Percentiles rank a stretch among this genome's conserved stretches.
phyloP scores from a whole-genome alignment of 2,113 vertebrate species.

The Eptesicus fuscus region DNA sequence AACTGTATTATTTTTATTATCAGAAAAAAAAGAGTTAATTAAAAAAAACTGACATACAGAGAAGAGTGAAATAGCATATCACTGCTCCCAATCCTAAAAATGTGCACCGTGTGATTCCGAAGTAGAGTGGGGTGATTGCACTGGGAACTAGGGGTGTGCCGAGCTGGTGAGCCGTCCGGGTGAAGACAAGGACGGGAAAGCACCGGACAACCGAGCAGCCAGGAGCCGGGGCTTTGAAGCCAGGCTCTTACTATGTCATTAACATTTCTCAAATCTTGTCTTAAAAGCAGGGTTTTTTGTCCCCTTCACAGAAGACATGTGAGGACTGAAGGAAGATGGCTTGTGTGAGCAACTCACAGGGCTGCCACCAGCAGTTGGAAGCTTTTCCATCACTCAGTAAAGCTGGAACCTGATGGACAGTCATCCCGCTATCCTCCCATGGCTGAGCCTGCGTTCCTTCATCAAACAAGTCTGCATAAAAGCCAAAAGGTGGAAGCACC shows the following conservation, averaged over 20 bases:
- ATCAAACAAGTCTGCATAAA: background rate
- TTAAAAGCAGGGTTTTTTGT: background rate
- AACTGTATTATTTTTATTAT: background rate
- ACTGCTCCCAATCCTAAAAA: background rate
- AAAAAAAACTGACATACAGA: background rate
- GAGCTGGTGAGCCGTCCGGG: background rate
- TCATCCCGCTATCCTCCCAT: background rate
- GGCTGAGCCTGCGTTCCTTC: too few species aligned
- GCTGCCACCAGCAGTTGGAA: background rate
- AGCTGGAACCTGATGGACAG: background rate
- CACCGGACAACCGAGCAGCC: background rate
- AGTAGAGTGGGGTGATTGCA: background rate
- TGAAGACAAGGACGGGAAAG: background rate
- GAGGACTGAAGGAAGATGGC: background rate
- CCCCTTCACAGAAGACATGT: background rate
- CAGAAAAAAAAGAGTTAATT: background rate
- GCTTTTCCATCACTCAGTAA: background rate
- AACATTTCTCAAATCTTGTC: background rate
- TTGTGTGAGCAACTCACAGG: background rate
- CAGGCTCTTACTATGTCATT: background rate
- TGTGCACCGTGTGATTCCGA: background rate
- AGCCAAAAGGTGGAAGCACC: background rate
- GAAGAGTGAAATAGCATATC: background rate
- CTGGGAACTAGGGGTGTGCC: background rate
- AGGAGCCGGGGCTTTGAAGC: background rate